These are phyloP conservation scores for Enteromius unitaeniatus DNA, from an alignment of 2,797 vertebrate genomes.

Conservation along the genomic window DNA sequence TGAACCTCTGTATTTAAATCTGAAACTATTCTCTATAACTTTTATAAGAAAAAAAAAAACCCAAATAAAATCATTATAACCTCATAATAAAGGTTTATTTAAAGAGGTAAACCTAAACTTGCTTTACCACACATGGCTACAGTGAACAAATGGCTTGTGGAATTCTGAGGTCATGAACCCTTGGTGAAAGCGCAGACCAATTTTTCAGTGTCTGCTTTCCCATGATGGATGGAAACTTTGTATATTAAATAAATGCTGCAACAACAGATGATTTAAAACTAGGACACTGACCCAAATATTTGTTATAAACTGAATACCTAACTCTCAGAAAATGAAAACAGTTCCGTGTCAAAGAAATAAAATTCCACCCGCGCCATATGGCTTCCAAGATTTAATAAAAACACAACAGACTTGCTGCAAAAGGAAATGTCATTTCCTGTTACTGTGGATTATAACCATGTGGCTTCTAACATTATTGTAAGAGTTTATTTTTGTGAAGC, in stretches of 20 bases:
- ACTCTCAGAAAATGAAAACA: background rate
- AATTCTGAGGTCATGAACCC: constrained; percentile 34
- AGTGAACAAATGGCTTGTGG: constrained; percentile 35
- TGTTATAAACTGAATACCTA: background rate
- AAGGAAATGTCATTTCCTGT: constrained; percentile 5
- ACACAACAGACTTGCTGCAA: background rate
- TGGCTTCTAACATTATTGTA: background rate
- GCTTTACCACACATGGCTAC: constrained; percentile 8
- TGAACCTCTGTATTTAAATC: background rate
- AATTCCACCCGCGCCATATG: background rate
- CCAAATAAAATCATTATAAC: background rate
- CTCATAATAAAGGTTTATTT: constrained; percentile 16
- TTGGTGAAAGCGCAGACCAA: constrained; percentile 16
- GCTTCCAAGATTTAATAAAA: background rate
- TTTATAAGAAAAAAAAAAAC: background rate
- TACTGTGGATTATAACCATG: background rate
- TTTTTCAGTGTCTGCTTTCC: constrained; percentile 12
- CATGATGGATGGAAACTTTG: background rate
- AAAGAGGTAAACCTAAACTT: constrained; percentile 15
- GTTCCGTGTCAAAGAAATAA: background rate
- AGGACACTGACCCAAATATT: background rate
- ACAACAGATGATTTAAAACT: background rate
- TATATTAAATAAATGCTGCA: background rate
- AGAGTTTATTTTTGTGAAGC: background rate
- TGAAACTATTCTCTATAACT: background rate